Evolutionary conservation across 2,113 vertebrate species (phyloP).

Genomic region (Alaudala cheleensis): DNA sequence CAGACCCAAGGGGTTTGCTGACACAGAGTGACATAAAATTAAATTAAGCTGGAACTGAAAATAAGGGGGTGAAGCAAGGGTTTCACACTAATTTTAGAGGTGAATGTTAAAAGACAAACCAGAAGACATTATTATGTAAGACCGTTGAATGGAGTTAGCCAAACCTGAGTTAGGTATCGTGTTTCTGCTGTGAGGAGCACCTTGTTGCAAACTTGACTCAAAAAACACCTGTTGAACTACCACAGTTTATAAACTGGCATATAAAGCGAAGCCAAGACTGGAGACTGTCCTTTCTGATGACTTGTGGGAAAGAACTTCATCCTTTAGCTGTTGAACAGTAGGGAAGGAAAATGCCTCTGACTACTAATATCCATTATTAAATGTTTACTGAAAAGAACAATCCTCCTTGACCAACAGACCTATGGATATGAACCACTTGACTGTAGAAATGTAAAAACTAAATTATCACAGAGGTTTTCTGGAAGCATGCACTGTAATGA

Average conservation of each 20-base stretch:
- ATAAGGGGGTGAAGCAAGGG: background rate
- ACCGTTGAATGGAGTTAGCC: background rate
- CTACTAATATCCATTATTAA: background rate
- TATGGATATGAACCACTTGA: background rate
- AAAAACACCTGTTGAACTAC: background rate
- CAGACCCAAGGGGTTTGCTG: background rate
- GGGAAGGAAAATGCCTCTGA: background rate
- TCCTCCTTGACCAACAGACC: background rate
- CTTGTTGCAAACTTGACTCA: background rate
- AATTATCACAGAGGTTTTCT: background rate
- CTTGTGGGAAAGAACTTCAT: background rate
- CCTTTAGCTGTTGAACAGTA: background rate
- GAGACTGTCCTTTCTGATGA: background rate
- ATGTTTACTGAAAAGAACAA: background rate
- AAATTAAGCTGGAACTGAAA: background rate
- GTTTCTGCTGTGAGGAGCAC: background rate
- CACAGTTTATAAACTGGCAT: background rate
- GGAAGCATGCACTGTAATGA: background rate
- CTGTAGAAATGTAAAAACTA: background rate
- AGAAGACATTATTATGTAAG: background rate
- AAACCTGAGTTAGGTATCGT: background rate
- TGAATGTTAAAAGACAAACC: background rate
- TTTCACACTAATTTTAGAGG: background rate
- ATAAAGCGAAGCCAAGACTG: background rate
- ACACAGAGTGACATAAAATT: background rate